Evolutionary conservation across 2,888 invertebrate genomes (phyloP), one percentile per base, ranked within the genome.

Genomic region (Zygogramma bicolorata): DNA sequence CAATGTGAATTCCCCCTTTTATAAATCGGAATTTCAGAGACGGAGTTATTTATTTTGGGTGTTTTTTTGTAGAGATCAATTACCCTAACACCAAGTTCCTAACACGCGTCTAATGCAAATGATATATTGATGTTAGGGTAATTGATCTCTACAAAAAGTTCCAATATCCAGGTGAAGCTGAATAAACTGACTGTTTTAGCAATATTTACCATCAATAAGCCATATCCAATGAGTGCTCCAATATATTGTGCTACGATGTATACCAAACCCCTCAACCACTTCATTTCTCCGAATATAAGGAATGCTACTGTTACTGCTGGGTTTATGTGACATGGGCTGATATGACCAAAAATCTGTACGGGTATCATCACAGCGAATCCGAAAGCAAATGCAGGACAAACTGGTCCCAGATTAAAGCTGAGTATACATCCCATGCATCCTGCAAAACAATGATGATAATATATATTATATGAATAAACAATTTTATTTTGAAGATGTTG

Each of bases 361-460:
- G 65, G 46, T 6, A 71, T 66, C 40, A 74, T 59, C 25, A 77
- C 65, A 3, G 68, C 63, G 10, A 75, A 42, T 10, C 66, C 78
- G 58, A 79, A 79, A 7, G 74, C 18, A 57, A 75, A 68, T 3
- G 75, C 65, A 29, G 77, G 74, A 22, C 76, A 42, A n/a, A 70
- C 15, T 1, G 78, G 78, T 18, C 77, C 77, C 8, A 74, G 7
- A 1, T 53, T 46, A 4, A 27, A 70, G 0, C 6, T n/a, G 29
- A 67, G 13, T 13, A 71, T 22, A 42, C 75, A 75, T n/a, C 77
- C 74, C 73, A 74, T 72, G 18, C 77, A 77, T n/a, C 76, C 76
- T 73, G 46, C n/a, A n/a, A n/a, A n/a, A n/a, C n/a, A n/a, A n/a
- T n/a, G n/a, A n/a, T n/a, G n/a, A n/a, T n/a, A n/a, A n/a, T n/a